Evolutionary conservation across 2,113 vertebrate species (phyloP).

Genomic region (Nestor notabilis): DNA sequence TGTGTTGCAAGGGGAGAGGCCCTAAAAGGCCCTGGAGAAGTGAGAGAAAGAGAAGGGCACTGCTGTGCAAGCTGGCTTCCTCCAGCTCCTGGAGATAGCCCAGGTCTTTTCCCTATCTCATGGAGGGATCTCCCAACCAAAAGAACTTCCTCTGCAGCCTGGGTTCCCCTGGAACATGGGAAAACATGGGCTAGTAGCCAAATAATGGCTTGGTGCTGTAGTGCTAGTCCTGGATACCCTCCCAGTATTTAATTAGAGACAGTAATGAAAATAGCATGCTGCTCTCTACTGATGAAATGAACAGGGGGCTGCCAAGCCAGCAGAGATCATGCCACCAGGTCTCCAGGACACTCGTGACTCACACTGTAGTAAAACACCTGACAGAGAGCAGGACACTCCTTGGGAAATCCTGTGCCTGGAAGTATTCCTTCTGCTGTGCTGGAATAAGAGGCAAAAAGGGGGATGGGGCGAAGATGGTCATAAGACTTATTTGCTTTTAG

Average conservation of each 20-base stretch:
- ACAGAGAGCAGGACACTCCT: background rate
- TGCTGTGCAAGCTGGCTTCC: background rate
- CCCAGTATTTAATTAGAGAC: background rate
- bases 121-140: background rate
- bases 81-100: background rate
- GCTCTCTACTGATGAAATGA: background rate
- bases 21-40: background rate
- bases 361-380: background rate
- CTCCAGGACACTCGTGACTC: background rate
- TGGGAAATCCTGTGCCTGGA: background rate
- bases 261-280: background rate
- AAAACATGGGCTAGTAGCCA: background rate
- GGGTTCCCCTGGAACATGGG: background rate
- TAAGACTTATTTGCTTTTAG: background rate
- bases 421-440: background rate
- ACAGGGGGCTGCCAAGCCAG: background rate
- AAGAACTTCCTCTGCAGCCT: background rate
- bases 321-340: background rate
- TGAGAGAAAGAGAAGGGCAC: background rate
- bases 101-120: background rate
- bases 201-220: background rate
- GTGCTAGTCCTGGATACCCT: background rate
- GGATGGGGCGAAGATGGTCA: rapidly evolving
- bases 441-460: background rate
- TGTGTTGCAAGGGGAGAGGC: rapidly evolving